Evolutionary conservation across 2,888 invertebrate species (phyloP).

Genomic region (Parnassius apollo): DNA sequence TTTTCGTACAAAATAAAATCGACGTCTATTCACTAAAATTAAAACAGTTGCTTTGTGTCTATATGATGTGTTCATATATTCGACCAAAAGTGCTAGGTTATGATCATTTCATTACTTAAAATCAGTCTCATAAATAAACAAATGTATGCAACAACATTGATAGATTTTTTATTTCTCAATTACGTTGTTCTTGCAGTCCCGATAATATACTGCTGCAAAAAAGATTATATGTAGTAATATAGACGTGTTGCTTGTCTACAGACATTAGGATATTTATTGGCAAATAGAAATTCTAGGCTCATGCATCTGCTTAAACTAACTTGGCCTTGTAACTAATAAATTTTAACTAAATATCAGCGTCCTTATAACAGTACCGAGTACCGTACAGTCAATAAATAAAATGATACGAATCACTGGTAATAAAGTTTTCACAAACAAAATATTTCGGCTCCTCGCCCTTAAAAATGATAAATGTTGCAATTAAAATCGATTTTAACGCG

Average conservation of each 20-base stretch:
- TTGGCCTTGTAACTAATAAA: conserved; percentile 53
- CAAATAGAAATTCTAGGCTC: conserved; percentile 16
- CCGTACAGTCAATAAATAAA: conserved; percentile 13
- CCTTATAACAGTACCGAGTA: conserved; percentile 22
- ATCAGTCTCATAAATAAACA: conserved; percentile 77
- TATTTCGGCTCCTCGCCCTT: background rate
- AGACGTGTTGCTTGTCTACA: conserved; percentile 33
- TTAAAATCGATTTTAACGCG: background rate
- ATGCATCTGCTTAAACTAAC: background rate
- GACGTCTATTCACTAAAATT: background rate
- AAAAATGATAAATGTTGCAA: background rate
- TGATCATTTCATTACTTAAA: conserved; percentile 66
- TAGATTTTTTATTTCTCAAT: too few species aligned
- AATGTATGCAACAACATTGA: conserved; percentile 30
- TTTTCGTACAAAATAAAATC: background rate
- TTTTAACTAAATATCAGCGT: conserved; percentile 60
- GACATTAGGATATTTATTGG: conserved; percentile 35
- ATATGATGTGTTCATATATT: background rate
- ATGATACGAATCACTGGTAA: conserved; percentile 7
- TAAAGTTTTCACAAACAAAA: background rate
- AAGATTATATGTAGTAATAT: background rate
- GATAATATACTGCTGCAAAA: background rate
- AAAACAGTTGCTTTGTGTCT: too few species aligned
- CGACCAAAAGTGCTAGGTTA: conserved; percentile 42
- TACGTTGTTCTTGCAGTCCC: too few species aligned